Base-by-base conservation (phyloP, 2,888 invertebrate genomes). In the Acholoe squamosa region DNA sequence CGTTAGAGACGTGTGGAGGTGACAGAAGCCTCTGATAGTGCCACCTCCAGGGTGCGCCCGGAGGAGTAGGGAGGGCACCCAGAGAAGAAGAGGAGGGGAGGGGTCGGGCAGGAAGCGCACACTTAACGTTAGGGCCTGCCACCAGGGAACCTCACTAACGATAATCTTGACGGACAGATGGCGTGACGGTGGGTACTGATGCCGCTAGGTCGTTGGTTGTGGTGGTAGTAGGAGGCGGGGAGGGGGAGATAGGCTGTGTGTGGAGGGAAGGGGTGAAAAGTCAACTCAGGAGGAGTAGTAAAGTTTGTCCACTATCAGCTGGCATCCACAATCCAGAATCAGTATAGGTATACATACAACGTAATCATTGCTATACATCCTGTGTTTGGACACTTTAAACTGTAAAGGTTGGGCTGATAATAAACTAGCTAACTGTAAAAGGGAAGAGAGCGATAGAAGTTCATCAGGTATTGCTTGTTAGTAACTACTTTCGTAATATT, bases 161-260 rank as follows among this genome's bases (percentile, higher is more conserved):
- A 86, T 86, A 86, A 86, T 54, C 52, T 54, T 54, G 54, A 86
- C 56, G 25, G 86, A 86, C 86, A 86, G 86, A 33, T 86, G 86
- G 86, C 86, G 86, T 86, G 86, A 86, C 86, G 28, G 56, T 33
- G 52, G 31, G 54, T 31, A 52, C 86, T 86, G 86, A 86, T 52
- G 80, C 34, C 12, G 25, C 28, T 14, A 1, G 25, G 28, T 76
- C 22, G 33, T 33, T 0, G 80, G 0, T 14, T 10, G 80, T 33
- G 80, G 76, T n/a, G 76, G 16, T 34, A 43, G 80, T 34, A 43
- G 19, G 76, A 25, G 25, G 25, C 7, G 0, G 10, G 76, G 16
- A 31, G 5, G 61, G 61, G 14, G 61, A 25, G 61, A 25, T 22
- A 25, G 61, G 61, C n/a, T 22, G 22, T 5, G 1, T 5, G 61